A percentile compares a stretch with the other conserved stretches of the same genome.
These are phyloP conservation scores for Neogale vison DNA, from an alignment of 2,113 vertebrate species.

Conservation along the genomic window DNA sequence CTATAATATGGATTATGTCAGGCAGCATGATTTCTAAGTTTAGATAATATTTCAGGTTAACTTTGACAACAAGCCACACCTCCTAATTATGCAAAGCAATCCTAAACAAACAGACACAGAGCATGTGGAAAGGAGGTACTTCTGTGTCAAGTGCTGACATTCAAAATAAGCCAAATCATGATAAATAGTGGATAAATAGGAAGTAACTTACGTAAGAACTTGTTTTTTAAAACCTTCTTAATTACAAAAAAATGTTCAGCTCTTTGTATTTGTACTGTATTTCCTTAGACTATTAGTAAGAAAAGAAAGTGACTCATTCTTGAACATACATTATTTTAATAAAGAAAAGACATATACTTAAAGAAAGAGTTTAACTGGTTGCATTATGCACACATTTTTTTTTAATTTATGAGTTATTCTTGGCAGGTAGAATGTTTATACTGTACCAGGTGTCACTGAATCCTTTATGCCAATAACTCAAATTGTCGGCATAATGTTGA, in stretches of 20 bases:
- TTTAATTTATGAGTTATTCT: not conserved
- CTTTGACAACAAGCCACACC: not conserved
- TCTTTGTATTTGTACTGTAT: not conserved
- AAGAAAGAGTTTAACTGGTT: not conserved
- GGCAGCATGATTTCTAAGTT: not conserved
- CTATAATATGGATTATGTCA: not conserved
- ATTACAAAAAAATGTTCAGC: not conserved
- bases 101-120: not conserved
- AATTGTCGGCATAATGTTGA: not conserved
- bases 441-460: not conserved
- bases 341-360: not conserved
- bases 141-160: not conserved
- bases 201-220: not conserved
- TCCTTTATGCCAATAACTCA: not conserved
- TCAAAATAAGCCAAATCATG: conserved; percentile 2
- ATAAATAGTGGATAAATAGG: not conserved
- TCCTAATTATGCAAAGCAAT: not conserved
- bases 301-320: not conserved
- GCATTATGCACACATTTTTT: not conserved
- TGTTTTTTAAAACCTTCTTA: not conserved
- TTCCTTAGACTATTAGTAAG: conserved; percentile 6
- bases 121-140: not conserved
- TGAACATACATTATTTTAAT: conserved; percentile 22
- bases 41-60: not conserved
- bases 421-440: not conserved